A percentile compares a stretch with the other conserved stretches of the same genome.
Conservation (phyloP, 1,140 invertebrate species). For the Formica exsecta region DNA sequence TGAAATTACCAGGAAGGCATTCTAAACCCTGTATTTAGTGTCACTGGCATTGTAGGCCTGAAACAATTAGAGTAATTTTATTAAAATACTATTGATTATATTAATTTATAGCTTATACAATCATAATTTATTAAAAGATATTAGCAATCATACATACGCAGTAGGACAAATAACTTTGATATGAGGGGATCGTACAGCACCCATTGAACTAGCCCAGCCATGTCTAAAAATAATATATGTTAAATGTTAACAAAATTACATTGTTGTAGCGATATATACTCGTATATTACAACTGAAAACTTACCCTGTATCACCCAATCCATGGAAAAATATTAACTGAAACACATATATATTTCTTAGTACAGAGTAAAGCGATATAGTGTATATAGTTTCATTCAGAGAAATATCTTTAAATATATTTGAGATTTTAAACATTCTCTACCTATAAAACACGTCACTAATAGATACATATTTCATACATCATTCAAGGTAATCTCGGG, state of each 20-base stretch:
- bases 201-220: conserved; percentile 96
- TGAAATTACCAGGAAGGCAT: conserved; percentile 96
- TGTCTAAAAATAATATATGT: conserved; percentile 89
- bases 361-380: neutral
- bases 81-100: conserved; percentile 1
- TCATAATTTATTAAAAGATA: conserved; percentile 40
- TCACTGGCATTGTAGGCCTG: conserved; percentile 95
- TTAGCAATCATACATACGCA: conserved; percentile 89
- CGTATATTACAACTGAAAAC: conserved; percentile 50
- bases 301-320: conserved; percentile 88
- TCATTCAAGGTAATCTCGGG: neutral
- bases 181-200: conserved; percentile 92
- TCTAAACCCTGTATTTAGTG: conserved; percentile 95
- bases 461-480: neutral
- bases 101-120: conserved; percentile 13
- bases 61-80: conserved; percentile 72
- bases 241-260: conserved; percentile 37
- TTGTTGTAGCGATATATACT: conserved; percentile 12
- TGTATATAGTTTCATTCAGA: neutral
- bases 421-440: neutral
- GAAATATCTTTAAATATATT: neutral
- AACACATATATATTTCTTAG: conserved; percentile 72
- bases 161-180: conserved; percentile 98
- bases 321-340: conserved; percentile 88
- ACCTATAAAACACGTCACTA: neutral